Base-by-base conservation (phyloP, 2,888 invertebrate species). In the Anoncus sp. region DNA sequence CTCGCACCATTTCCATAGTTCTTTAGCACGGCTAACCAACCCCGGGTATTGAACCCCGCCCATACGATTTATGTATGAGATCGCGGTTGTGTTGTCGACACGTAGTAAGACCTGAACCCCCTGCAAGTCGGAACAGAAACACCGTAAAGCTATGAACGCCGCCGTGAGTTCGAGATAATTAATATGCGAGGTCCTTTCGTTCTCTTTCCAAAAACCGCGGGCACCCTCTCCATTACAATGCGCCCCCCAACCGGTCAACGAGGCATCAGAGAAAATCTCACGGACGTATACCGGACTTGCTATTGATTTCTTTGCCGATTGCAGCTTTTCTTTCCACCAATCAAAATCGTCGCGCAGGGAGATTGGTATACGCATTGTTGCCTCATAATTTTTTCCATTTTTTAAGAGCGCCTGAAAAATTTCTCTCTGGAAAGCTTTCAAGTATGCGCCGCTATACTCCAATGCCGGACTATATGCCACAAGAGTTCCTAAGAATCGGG, bases 41-140 rank as follows among this genome's bases (percentile, higher is more conserved):
- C 72, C 22, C 18, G 59, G 65, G 40, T 47, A 75, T 45, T 76
- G 80, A 40, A 79, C 53, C n/a, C 82, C 80, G 2, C 82, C 81
- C 77, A 83, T 82, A 35, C 69, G 75, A 49, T 81, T 82, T 10
- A 83, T 66, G 12, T 82, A 83, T 2, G 81, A 60, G n/a, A 84
- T 69, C 12, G 81, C 76, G 14, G 80, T 81, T 18, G 81, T 74
- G 47, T 82, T 81, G 47, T 79, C 81, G n/a, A 73, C 60, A 16
- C 77, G 55, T 27, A 80, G 14, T 14, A 77, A 51, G 16, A 82
- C 60, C 12, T 79, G 69, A 55, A 69, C 35, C n/a, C 45, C 31
- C 12, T 10, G 47, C 14, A 60, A 63, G 14, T 79, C 63, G 16
- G 49, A 40, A 10, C 66, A 62, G 38, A 80, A 82, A 62, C 73